Percentiles rank a stretch among this genome's conserved stretches.
phyloP scores from a whole-genome alignment of 2,888 invertebrate species.

The Leucophenga maculata region DNA sequence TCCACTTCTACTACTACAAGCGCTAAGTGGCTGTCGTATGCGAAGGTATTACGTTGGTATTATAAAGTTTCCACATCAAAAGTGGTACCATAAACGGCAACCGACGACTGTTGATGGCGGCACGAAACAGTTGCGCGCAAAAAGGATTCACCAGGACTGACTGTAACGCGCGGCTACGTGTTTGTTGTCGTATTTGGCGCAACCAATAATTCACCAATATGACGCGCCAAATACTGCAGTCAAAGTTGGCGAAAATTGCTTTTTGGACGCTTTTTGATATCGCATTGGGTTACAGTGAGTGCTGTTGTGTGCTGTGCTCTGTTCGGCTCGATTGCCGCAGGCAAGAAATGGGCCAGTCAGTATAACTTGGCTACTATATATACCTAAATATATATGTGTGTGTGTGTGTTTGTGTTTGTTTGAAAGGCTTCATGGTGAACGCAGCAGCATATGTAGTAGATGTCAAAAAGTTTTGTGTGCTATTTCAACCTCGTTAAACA shows the following conservation, averaged over 20 bases:
- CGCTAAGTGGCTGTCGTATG: not conserved
- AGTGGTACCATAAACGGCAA: constrained; percentile 10
- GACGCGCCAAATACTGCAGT: constrained; percentile 47
- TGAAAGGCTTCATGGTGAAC: not conserved
- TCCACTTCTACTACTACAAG: too few species aligned
- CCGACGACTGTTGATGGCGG: constrained; percentile 25
- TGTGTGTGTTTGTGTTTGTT: not conserved
- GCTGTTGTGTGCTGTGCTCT: not conserved
- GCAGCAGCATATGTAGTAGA: constrained; percentile 9
- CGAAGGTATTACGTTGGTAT: not conserved
- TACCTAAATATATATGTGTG: too few species aligned
- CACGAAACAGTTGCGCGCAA: constrained; percentile 8
- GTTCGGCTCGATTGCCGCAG: not conserved
- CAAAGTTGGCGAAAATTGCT: constrained; percentile 32
- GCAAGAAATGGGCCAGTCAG: not conserved
- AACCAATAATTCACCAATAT: constrained; percentile 65
- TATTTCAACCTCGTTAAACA: constrained; percentile 57
- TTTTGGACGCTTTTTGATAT: constrained; percentile 52
- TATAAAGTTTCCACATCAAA: constrained; percentile 23
- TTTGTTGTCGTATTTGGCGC: constrained; percentile 52
- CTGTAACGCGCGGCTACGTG: constrained; percentile 53
- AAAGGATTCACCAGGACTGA: constrained; percentile 43
- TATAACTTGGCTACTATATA: too few species aligned
- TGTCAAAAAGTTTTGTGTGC: constrained; percentile 54
- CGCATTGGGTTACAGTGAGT: not conserved